Base-by-base conservation (phyloP, 2,888 invertebrate species). In the Drosophila melanosoma region DNA sequence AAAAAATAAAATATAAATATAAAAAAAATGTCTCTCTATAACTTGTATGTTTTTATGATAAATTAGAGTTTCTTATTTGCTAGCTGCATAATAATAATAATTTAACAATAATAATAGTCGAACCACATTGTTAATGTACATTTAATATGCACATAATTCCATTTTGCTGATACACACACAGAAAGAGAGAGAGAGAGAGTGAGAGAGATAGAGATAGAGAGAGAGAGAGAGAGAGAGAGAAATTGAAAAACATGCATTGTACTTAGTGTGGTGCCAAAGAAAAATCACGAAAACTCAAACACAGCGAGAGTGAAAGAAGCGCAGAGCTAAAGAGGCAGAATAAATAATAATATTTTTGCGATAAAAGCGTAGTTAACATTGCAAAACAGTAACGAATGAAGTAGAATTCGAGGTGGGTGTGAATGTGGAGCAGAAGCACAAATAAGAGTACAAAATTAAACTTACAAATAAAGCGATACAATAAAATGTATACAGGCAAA, bases 361-460 rank as follows among this genome's bases (percentile, higher is more conserved):
- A 62, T 67, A 80, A 75, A 72, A 85, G 82, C 88, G 82, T 83
- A 85, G 83, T 85, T 85, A 87, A 85, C 85, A 85, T 85, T 87
- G 88, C 83, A 87, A 84, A 84, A 81, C 73, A 82, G 82, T 81
- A 70, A 76, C 84, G 84, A 84, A 85, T 87, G 81, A 84, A 84
- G 81, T 84, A 81, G 85, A 84, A 87, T 73, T 75, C 69, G 64
- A 82, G 70, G 29, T 29, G 6, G 6, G 29, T 6, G 20, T 45
- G 3, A 79, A 84, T 84, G 74, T 81, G 72, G 61, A 82, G 73
- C 63, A 54, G 36, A 23, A 36, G 26, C 10, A 69, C 42, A 60
- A 69, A 71, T 71, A 48, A 68, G 48, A 49, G 38, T 40, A 42
- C 38, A 45, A 56, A 42, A 23, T 23, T 8, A 23, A 45, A 45